These are phyloP conservation scores for Nephrotoma appendiculata DNA, from an alignment of 2,888 invertebrate genomes.

Conservation along the genomic window DNA sequence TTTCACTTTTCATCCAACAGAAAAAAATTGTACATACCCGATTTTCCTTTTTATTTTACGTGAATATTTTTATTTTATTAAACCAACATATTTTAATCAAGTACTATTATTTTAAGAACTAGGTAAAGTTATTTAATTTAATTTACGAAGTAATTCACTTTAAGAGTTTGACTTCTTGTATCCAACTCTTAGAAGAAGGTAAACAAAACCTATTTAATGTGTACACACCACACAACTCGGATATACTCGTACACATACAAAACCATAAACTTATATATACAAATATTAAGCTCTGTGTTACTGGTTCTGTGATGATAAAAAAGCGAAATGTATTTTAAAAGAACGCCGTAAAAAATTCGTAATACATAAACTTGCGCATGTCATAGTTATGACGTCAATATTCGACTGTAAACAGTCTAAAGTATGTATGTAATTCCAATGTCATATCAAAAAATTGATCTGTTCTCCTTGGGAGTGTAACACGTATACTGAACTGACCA, in stretches of 20 bases:
- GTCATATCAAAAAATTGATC: neutral
- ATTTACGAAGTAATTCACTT: neutral
- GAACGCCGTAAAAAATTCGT: neutral
- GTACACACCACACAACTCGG: neutral
- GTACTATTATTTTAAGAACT: neutral
- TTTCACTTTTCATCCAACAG: neutral
- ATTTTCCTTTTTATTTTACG: neutral
- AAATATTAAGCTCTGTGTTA: neutral
- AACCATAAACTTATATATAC: neutral
- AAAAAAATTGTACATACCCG: neutral
- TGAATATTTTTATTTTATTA: neutral
- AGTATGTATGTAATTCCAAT: neutral
- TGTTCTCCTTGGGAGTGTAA: neutral
- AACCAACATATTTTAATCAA: neutral
- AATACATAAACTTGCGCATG: neutral
- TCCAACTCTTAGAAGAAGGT: neutral
- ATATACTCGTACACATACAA: neutral
- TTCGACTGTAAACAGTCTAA: neutral
- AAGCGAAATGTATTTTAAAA: neutral
- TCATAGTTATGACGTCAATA: neutral
- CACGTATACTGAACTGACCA: neutral
- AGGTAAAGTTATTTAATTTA: neutral
- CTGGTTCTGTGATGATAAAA: neutral
- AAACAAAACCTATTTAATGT: neutral
- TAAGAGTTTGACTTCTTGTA: neutral